Conservation (phyloP, 1,140 invertebrate genomes). For the Drosophila leontia region DNA sequence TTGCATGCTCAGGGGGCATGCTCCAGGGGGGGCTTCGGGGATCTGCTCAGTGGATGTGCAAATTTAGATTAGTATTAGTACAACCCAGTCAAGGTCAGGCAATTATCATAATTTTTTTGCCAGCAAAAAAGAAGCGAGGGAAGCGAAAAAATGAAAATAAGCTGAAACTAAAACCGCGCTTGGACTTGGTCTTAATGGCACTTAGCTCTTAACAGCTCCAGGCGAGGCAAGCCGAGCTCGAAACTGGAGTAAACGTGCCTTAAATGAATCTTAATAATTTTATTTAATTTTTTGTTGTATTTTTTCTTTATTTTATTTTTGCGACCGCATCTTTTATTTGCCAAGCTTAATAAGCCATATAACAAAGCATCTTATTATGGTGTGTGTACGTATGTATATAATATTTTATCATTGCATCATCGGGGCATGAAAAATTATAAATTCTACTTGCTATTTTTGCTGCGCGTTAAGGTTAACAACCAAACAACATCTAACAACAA, state of each 20-base stretch:
- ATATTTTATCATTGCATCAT: conserved; percentile 69
- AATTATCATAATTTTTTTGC: conserved; percentile 80
- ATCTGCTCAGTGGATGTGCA: conserved; percentile 61
- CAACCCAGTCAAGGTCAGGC: conserved; percentile 74
- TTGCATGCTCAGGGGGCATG: conserved; percentile 58
- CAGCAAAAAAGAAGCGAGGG: conserved; percentile 45
- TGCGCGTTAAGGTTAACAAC: conserved; percentile 74
- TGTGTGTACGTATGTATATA: conserved; percentile 27
- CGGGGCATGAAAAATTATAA: conserved; percentile 68
- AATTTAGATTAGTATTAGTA: conserved; percentile 76
- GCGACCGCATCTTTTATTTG: conserved; percentile 22
- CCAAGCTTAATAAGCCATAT: conserved; percentile 50
- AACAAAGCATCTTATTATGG: conserved; percentile 63
- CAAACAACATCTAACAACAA: conserved; percentile 61
- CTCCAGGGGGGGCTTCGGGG: background rate
- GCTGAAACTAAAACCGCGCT: conserved; percentile 35
- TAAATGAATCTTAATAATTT: conserved; percentile 70
- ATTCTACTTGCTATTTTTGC: conserved; percentile 81
- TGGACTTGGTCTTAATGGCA: conserved; percentile 53
- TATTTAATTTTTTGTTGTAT: conserved; percentile 21
- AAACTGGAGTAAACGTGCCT: conserved; percentile 82
- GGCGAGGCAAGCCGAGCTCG: conserved; percentile 30
- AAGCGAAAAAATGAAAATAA: conserved; percentile 40
- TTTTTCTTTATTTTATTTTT: conserved; percentile 10
- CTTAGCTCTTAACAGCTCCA: conserved; percentile 44